A percentile compares a stretch with the other conserved stretches of the same genome.
phyloP scores from a whole-genome alignment of 2,797 vertebrate species.

The Poeciliopsis gracilis region DNA sequence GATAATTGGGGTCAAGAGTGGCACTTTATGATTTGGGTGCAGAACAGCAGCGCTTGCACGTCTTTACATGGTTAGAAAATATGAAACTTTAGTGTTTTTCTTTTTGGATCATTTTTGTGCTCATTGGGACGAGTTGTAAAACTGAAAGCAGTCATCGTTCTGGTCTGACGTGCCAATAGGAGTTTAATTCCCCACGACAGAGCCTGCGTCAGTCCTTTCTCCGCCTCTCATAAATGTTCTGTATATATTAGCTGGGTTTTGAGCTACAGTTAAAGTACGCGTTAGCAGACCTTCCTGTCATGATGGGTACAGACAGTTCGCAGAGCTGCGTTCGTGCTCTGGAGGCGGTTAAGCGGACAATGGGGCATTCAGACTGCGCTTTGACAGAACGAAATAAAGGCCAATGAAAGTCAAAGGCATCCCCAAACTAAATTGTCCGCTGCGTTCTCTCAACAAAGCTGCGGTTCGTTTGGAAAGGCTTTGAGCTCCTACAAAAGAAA shows the following conservation, averaged over 20 bases:
- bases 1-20: not conserved
- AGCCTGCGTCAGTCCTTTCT: not conserved
- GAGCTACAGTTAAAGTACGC: not conserved
- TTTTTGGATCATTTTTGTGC: not conserved
- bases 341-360: conserved; percentile 31
- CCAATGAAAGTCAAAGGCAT: conserved; percentile 49
- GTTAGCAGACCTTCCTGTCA: not conserved
- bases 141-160: not conserved
- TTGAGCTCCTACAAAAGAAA: conserved; percentile 55
- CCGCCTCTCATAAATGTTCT: not conserved
- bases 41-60: not conserved
- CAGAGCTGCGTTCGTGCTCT: conserved; percentile 3
- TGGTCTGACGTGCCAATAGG: not conserved
- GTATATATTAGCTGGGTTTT: not conserved
- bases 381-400: conserved; percentile 53
- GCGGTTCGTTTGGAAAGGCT: conserved; percentile 52
- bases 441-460: conserved; percentile 63
- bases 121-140: not conserved
- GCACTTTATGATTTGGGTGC: not conserved
- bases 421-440: conserved; percentile 40
- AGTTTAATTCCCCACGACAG: not conserved
- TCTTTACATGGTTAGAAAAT: not conserved
- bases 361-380: conserved; percentile 49
- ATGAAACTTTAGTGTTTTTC: not conserved
- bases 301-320: not conserved